These are phyloP conservation scores for Drosophila cardini DNA, from an alignment of 1,140 invertebrate species.

Conservation along the genomic window DNA sequence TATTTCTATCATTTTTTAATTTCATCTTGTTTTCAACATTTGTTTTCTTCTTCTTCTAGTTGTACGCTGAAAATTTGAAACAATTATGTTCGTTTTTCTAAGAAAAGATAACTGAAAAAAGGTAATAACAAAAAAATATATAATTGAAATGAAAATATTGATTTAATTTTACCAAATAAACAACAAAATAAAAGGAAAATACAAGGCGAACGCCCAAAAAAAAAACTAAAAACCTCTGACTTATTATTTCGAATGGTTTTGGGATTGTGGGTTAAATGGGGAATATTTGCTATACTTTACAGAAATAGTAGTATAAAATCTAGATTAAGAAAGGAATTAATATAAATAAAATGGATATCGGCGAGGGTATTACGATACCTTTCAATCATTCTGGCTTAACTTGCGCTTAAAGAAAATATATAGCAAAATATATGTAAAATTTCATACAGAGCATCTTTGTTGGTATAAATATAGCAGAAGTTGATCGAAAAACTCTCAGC, in stretches of 20 bases:
- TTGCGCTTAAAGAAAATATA: too few relatives aligned
- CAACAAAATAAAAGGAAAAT: slow-evolving; percentile 55
- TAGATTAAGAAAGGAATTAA: too few relatives aligned
- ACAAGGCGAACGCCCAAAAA: slow-evolving; percentile 60
- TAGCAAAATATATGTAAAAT: too few relatives aligned
- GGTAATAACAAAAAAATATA: slow-evolving; percentile 72
- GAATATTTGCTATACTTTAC: background rate
- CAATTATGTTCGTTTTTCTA: slow-evolving; percentile 81
- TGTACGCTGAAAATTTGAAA: slow-evolving; percentile 82
- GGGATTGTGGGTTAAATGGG: background rate
- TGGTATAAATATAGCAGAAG: too few relatives aligned
- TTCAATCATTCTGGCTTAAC: too few relatives aligned
- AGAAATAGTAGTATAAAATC: background rate
- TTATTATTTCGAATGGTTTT: slow-evolving; percentile 19
- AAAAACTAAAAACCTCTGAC: slow-evolving; percentile 17
- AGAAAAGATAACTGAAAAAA: slow-evolving; percentile 81
- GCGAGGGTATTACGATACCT: too few relatives aligned
- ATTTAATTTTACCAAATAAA: slow-evolving; percentile 83
- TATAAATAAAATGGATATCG: too few relatives aligned
- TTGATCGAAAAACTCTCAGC: too few relatives aligned
- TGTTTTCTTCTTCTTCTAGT: slow-evolving; percentile 81
- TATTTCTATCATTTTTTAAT: slow-evolving; percentile 53
- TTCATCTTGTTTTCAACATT: slow-evolving; percentile 72
- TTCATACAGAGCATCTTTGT: too few relatives aligned
- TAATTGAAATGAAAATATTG: slow-evolving; percentile 79